Conservation (phyloP, 1,140 invertebrate genomes). For the Delia radicum region DNA sequence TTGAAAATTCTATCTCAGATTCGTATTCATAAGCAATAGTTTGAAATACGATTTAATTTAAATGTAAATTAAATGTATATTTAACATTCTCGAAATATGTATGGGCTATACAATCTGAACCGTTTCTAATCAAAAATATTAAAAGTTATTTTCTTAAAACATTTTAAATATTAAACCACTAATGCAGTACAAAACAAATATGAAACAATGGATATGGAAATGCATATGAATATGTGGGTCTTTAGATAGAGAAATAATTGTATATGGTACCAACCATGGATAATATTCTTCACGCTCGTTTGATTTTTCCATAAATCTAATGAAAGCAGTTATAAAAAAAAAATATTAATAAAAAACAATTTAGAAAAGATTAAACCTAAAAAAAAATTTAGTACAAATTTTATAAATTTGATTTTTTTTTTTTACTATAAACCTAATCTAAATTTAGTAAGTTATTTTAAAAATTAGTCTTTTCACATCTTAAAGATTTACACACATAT, state of each 20-base stretch:
- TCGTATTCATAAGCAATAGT: no score
- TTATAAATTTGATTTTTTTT: not conserved
- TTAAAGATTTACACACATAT: not conserved
- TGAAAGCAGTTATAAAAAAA: slow-evolving; percentile 14
- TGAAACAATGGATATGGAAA: not conserved
- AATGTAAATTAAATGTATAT: no score
- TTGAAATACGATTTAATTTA: no score
- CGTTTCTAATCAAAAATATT: no score
- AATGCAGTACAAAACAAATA: no score
- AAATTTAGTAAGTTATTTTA: slow-evolving; percentile 12
- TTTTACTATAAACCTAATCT: not conserved
- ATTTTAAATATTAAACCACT: no score
- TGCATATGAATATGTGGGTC: not conserved
- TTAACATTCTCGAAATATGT: no score
- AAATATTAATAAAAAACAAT: slow-evolving; percentile 30
- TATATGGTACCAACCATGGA: slow-evolving; percentile 67
- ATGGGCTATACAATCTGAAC: no score
- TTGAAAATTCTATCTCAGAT: no score
- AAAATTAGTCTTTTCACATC: not conserved
- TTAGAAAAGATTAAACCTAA: not conserved
- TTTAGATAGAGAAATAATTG: not conserved
- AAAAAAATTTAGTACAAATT: not conserved
- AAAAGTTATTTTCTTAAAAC: no score
- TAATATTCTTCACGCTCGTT: slow-evolving; percentile 69
- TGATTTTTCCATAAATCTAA: slow-evolving; percentile 71